phyloP scores from a whole-genome alignment of 2,113 vertebrate species.

The Brevimyrus niger region DNA sequence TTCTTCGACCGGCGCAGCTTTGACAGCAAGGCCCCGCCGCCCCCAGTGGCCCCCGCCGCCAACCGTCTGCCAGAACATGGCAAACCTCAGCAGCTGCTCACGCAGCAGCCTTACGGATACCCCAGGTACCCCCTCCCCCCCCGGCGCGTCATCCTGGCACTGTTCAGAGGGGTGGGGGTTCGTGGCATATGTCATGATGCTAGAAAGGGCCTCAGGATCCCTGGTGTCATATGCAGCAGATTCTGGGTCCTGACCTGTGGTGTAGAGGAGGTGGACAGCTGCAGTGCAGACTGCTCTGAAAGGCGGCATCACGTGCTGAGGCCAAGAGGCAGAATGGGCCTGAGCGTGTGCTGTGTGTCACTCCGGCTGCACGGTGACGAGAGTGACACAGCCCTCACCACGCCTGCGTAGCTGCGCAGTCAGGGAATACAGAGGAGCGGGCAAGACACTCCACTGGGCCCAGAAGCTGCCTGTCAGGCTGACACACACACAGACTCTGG shows the following conservation, averaged over 20 bases:
- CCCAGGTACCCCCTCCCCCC: conserved; percentile 63
- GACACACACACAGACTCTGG: neutral
- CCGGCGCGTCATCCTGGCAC: conserved; percentile 5
- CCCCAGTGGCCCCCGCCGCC: conserved; percentile 59
- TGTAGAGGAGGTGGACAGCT: neutral
- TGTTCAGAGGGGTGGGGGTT: neutral
- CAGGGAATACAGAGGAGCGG: neutral
- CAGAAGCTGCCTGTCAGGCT: neutral
- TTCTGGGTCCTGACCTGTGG: neutral
- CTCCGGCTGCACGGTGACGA: neutral
- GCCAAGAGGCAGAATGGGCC: neutral
- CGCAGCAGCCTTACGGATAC: conserved; percentile 73
- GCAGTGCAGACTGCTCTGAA: neutral
- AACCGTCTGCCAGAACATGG: conserved; percentile 74
- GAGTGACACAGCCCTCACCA: neutral
- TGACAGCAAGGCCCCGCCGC: conserved; percentile 73
- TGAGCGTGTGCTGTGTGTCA: neutral
- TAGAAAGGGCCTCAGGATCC: neutral
- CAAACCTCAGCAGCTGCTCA: conserved; percentile 65
- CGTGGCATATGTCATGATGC: neutral
- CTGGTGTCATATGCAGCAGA: neutral
- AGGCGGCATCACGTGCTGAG: no score
- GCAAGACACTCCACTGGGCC: neutral
- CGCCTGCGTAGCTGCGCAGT: neutral
- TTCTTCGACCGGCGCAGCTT: conserved; percentile 91